Percentiles rank a stretch among this genome's conserved stretches.
These are phyloP conservation scores for Strix uralensis DNA, from an alignment of 2,113 vertebrate genomes.

Conservation along the genomic window DNA sequence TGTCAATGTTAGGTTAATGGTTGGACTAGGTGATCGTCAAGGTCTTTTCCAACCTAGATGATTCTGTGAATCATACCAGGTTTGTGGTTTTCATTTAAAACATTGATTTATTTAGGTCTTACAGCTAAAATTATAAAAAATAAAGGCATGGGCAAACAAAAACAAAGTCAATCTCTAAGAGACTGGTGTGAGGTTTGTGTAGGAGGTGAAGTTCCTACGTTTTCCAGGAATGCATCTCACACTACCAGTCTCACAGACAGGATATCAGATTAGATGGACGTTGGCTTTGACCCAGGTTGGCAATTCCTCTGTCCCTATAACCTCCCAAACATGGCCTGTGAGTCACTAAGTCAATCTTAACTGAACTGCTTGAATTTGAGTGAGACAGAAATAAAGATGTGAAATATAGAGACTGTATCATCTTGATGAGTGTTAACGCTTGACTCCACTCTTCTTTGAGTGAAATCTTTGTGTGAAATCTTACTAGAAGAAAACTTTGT, in stretches of 20 bases:
- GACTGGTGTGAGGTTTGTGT: not conserved
- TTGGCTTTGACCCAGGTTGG: not conserved
- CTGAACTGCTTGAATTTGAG: not conserved
- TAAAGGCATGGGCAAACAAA: not conserved
- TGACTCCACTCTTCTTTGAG: not conserved
- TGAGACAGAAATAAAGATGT: not conserved
- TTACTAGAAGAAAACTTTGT: not conserved
- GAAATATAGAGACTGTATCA: not conserved
- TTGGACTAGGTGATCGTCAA: no score
- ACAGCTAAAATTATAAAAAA: not conserved
- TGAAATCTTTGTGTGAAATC: not conserved
- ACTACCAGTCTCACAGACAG: not conserved
- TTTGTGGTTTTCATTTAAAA: not conserved
- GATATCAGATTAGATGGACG: not conserved
- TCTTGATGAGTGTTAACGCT: not conserved
- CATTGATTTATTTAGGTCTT: not conserved
- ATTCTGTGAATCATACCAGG: not conserved
- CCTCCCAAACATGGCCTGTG: not conserved
- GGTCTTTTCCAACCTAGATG: no score
- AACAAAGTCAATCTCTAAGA: not conserved
- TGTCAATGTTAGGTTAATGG: no score
- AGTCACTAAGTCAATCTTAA: not conserved
- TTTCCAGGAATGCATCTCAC: not conserved
- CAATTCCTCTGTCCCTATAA: not conserved
- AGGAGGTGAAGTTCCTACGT: not conserved